phyloP scores from a whole-genome alignment of 1,140 invertebrate genomes.

The Oedothorax gibbosus region DNA sequence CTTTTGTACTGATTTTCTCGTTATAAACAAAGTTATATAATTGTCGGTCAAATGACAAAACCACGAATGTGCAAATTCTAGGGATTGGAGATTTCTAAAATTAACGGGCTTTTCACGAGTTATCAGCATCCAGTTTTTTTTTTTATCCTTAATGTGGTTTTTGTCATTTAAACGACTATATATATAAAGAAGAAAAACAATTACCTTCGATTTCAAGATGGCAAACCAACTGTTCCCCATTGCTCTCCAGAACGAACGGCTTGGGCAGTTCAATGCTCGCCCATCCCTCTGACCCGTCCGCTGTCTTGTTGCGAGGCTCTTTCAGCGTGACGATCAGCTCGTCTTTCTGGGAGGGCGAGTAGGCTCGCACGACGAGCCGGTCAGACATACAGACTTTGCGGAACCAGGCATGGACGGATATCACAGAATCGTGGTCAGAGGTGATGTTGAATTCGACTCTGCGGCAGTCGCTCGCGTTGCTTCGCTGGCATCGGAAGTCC shows the following conservation, averaged over 20 bases:
- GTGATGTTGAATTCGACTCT: slow-evolving; percentile 11
- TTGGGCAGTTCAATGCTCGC: slow-evolving; percentile 3
- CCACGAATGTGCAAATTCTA: too few relatives aligned
- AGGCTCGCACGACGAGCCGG: neutral
- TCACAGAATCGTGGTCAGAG: neutral
- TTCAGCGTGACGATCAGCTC: slow-evolving; percentile 1
- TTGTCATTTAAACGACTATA: too few relatives aligned
- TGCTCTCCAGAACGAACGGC: neutral
- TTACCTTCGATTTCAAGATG: slow-evolving; percentile 27
- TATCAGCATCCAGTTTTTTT: too few relatives aligned
- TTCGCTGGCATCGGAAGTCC: neutral
- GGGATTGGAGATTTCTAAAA: too few relatives aligned
- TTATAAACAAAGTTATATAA: too few relatives aligned
- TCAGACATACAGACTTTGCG: neutral
- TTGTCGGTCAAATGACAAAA: too few relatives aligned
- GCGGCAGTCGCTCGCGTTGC: neutral
- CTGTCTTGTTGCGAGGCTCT: neutral
- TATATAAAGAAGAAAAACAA: too few relatives aligned
- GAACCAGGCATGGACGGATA: slow-evolving; percentile 20
- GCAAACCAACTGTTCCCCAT: neutral
- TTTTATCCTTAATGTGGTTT: too few relatives aligned
- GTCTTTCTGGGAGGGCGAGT: neutral
- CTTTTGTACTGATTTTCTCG: too few relatives aligned
- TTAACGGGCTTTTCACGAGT: too few relatives aligned
- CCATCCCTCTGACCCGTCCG: neutral